Evolutionary conservation across 2,113 vertebrate genomes (phyloP), one percentile per base, ranked within the genome.

Genomic region (Psittacula cyanocephala): DNA sequence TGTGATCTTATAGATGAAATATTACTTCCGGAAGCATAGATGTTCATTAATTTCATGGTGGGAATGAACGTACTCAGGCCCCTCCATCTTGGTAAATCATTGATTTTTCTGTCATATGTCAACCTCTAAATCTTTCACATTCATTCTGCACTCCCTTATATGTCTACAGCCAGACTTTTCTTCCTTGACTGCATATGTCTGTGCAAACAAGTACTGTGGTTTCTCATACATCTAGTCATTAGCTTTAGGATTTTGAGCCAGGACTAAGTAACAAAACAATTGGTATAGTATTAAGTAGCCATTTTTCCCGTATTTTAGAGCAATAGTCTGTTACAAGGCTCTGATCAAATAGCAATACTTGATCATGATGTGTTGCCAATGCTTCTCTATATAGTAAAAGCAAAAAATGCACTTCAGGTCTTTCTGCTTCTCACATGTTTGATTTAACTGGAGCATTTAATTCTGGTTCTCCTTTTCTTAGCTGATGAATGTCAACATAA

Each of bases 381-480:
- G 52, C 71, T 87, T 25, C 50, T 80, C 33, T 80, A 7, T 75
- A 13, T 57, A 71, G n/a, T 57, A 71, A 50, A 60, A 68, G 68
- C 33, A 67, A 83, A 86, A 95, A 93, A 90, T 71, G 47, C 47
- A 92, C 65, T 92, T 84, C 15, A 71, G 76, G 57, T 88, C 72
- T 91, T 89, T 50, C 76, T 93, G 39, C 35, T 83, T 88, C 82
- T 90, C 82, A 57, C 47, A 17, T 90, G 82, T 96, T 93, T 7
- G 10, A 84, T 97, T 94, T 94, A 93, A 92, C 80, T 96, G 89
- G 85, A 78, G 72, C 92, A 78, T 86, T 96, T 94, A 93, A 94
- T 96, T 95, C 72, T 94, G 55, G n/a, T 90, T 74, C 74, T 93
- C 47, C 62, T 94, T 94, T 81, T 86, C 88, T 75, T 91, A 91